Base-by-base conservation (phyloP, 2,888 invertebrate species). In the Perdita meconis region DNA sequence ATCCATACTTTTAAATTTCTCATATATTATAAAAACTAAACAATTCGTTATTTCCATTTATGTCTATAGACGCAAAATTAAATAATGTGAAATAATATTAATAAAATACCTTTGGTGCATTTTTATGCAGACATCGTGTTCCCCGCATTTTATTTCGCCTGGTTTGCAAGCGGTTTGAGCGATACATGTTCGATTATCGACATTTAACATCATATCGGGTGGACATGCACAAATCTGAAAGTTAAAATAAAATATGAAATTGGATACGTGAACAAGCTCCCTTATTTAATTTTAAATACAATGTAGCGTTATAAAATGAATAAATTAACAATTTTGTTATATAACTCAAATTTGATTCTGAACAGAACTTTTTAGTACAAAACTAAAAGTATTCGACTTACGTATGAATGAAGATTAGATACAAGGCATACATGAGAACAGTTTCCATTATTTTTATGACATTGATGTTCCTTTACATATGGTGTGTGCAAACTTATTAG, bases 361-460 rank as follows among this genome's bases (percentile, higher is more conserved):
- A 30, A n/a, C n/a, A 42, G 16, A 42, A n/a, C 13, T 4, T 26
- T 47, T 19, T 47, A 47, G 10, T 22, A 47, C 3, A 19, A 40
- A 30, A 47, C 2, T 1, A 22, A n/a, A 5, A 19, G 2, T 36
- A 24, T 24, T n/a, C 70, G 57, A 81, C 84, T 80, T 83, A 85
- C 83, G 30, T 79, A 82, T 3, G 74, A 59, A 2, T 22, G 42
- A n/a, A 56, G 16, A 38, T 78, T 76, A 42, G 81, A 89, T 69
- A 95, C 94, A 1, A 96, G 94, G 87, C 97, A 97, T 10, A 97
- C 92, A 89, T 97, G 96, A 1, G 96, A 95, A 87, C 97, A 97
- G 0, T 94, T 94, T 44, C 95, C 95, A 76, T 95, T 95, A 36
- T 93, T 92, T 8, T 86, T 85, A 34, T 93, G 93, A 86, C 97